Percentiles rank a stretch among this genome's conserved stretches.
Conservation (phyloP, 1,140 invertebrate species). For the Gonatopus flavifemur region DNA sequence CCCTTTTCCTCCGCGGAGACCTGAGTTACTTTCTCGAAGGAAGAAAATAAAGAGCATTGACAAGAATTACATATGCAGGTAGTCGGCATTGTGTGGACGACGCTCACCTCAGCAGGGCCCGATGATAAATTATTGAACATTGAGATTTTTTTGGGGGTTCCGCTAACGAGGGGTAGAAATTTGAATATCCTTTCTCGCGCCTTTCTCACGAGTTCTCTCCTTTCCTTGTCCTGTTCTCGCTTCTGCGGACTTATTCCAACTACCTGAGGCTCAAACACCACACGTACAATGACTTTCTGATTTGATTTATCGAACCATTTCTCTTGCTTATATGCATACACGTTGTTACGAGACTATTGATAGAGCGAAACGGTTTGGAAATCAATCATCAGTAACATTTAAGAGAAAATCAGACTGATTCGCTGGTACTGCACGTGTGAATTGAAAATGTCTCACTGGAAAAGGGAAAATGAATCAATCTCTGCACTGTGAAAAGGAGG, state of each 20-base stretch:
- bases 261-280: slow-evolving; percentile 40
- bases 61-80: slow-evolving; percentile 50
- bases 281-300: slow-evolving; percentile 48
- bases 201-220: slow-evolving; percentile 21
- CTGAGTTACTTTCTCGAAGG: slow-evolving; percentile 30
- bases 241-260: slow-evolving; percentile 18
- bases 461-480: no score
- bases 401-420: no score
- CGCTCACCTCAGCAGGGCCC: slow-evolving; percentile 44
- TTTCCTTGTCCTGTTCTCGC: slow-evolving; percentile 14
- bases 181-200: slow-evolving; percentile 52
- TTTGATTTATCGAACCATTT: slow-evolving; percentile 55
- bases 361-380: not conserved
- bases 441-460: no score
- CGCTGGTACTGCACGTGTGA: no score
- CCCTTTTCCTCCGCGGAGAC: slow-evolving; percentile 29
- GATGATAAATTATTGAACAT: slow-evolving; percentile 56
- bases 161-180: slow-evolving; percentile 53
- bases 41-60: slow-evolving; percentile 38
- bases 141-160: slow-evolving; percentile 47
- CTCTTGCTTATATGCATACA: slow-evolving; percentile 34
- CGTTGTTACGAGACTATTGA: slow-evolving; percentile 22
- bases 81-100: slow-evolving; percentile 40
- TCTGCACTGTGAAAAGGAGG: no score
- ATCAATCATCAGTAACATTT: slow-evolving; percentile 1